Evolutionary conservation across 2,797 vertebrate genomes (phyloP).

Genomic region (Coracias cyanogaster): DNA sequence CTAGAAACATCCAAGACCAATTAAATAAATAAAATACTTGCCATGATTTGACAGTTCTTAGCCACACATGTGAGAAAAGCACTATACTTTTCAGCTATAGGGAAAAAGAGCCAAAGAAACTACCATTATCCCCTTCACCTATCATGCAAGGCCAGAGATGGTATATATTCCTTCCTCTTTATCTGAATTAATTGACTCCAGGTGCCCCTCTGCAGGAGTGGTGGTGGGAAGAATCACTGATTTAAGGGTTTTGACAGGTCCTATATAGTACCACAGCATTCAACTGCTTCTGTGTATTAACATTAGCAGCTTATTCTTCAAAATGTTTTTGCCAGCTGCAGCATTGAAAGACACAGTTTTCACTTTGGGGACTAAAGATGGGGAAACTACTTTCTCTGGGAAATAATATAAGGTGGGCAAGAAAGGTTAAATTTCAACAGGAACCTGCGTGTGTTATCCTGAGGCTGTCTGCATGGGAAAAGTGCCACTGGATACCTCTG

Average conservation of each 20-base stretch:
- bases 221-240: neutral
- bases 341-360: neutral
- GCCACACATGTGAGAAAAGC: neutral
- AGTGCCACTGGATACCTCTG: neutral
- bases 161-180: neutral
- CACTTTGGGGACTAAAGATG: neutral
- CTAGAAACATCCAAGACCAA: neutral
- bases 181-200: slow-evolving; percentile 9
- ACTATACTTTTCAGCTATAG: neutral
- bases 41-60: neutral
- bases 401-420: neutral
- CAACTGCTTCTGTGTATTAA: neutral
- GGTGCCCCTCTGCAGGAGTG: neutral
- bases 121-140: neutral
- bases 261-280: neutral
- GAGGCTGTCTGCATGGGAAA: neutral
- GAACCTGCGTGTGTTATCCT: neutral
- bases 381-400: neutral
- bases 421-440: neutral
- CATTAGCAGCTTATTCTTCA: neutral
- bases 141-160: neutral
- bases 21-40: neutral
- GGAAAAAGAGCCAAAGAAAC: neutral
- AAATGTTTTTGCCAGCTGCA: neutral
- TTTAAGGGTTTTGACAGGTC: slow-evolving; percentile 25